Base-by-base conservation (phyloP, 2,888 invertebrate species). In the Pollenia labialis region DNA sequence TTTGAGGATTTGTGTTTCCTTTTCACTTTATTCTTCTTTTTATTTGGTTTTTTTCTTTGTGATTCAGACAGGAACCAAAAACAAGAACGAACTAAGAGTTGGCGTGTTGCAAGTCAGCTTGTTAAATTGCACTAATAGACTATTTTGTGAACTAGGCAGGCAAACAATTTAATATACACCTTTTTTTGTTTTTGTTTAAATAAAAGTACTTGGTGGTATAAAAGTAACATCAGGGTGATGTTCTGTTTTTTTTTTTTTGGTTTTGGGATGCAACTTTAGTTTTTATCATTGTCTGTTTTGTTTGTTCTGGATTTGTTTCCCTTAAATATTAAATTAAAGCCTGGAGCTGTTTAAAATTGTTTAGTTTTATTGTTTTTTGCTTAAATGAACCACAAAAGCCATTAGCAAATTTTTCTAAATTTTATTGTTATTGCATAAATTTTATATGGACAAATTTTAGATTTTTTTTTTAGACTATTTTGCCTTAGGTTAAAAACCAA, bases 161-260 rank as follows among this genome's bases (percentile, higher is more conserved):
- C 54, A 62, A 74, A 82, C 58, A 80, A 82, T 86, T 66, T 85
- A 74, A 82, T 82, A 82, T 75, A 69, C 68, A 81, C 74, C 77
- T 82, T 82, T 50, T 50, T 18, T 10, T 9, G 8, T 18, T 32
- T 44, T 18, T 14, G 16, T 32, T 32, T 32, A 32, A 32, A 32
- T 32, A 32, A 32, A 32, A 32, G 32, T 32, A 6, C 32, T 32
- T 32, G 32, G 32, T 32, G 32, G 32, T 6, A 32, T n/a, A 64
- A 16, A 46, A 16, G 18, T 52, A 52, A 52, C 40, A 52, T 52
- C 50, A 2, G 32, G 32, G 32, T 32, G 32, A 32, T 11, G 40
- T 3, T 16, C 8, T n/a, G 18, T 32, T 66, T 14, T 16, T 56
- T 68, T 56, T 54, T 64, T 3, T 11, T 44, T 64, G 16, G 7